Evolutionary conservation across 2,797 vertebrate species (phyloP), one percentile per base, ranked within the genome.

Genomic region (Halcyon smyrnensis): DNA sequence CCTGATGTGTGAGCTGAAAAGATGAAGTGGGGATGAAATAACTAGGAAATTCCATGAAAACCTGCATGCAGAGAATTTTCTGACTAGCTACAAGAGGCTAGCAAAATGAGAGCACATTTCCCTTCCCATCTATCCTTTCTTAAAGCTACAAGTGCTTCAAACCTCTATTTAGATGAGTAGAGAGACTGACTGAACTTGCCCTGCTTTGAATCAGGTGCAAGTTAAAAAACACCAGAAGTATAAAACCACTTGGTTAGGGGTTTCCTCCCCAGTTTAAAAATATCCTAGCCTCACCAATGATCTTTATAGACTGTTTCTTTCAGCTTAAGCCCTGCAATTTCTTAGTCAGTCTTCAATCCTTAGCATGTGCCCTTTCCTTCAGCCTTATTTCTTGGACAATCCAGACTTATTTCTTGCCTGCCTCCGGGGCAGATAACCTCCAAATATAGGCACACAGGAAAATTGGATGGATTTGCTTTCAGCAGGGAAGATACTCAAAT

Each of bases 331-430:
- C 45, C 32, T 83, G 19, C n/a, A 63, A 5, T 86, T 93, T 95
- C 87, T 93, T 76, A 93, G 36, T 16, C 54, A 69, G 28, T 62
- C 41, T 82, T 95, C 95, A 84, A 3, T 90, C 45, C 87, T 93
- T 39, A 91, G 68, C 27, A 83, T 91, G 50, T 96, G 53, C 80
- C 69, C 73, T 95, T 96, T 71, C 77, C 92, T 95, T 97, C 73
- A 70, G 63, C 43, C 77, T 93, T 62, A 65, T 63, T 95, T 88
- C 39, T 92, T 59, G 90, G 77, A 81, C 39, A 95, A 85, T 83
- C 92, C 92, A n/a, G 25, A 77, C 78, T 36, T 54, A n/a, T 91
- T 96, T 86, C 85, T 86, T 85, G 76, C 68, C 83, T 89, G 88
- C 46, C n/a, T 97, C 71, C 81, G 79, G 46, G 67, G 25, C 16